Percentiles rank a stretch among this genome's conserved stretches.
Conservation (phyloP, 2,113 vertebrate species). For the Oreochromis aureus region DNA sequence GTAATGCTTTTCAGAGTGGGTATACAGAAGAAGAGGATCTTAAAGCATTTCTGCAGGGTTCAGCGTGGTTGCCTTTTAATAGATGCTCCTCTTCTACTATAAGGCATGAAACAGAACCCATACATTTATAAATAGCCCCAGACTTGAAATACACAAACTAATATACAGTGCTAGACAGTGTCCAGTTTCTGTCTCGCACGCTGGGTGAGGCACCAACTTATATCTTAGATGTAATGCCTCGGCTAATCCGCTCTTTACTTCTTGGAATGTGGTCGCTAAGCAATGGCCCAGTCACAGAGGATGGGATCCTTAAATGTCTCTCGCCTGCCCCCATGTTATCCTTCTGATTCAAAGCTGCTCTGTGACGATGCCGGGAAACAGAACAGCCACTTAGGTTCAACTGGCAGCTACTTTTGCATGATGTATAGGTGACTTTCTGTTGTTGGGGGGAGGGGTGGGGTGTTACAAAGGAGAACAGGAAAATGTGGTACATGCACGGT, state of each 20-base stretch:
- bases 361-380: background rate
- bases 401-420: background rate
- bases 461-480: background rate
- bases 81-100: background rate
- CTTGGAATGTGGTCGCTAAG: conserved; percentile 6
- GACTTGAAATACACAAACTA: conserved; percentile 11
- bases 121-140: conserved; percentile 21
- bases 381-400: background rate
- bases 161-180: conserved; percentile 37
- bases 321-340: background rate
- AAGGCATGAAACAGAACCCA: background rate
- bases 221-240: conserved; percentile 12
- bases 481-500: background rate
- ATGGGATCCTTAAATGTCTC: conserved; percentile 15
- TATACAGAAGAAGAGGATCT: background rate
- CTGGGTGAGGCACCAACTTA: conserved; percentile 20
- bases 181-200: conserved; percentile 41
- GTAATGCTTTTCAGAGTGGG: background rate
- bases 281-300: background rate
- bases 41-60: background rate
- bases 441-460: background rate
- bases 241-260: background rate
- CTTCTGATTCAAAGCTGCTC: background rate
- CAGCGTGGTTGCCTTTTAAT: background rate
- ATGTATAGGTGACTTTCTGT: background rate